Evolutionary conservation across 2,797 vertebrate genomes (phyloP), one percentile per base, ranked within the genome.

Genomic region (Oryzias dopingdopingensis): DNA sequence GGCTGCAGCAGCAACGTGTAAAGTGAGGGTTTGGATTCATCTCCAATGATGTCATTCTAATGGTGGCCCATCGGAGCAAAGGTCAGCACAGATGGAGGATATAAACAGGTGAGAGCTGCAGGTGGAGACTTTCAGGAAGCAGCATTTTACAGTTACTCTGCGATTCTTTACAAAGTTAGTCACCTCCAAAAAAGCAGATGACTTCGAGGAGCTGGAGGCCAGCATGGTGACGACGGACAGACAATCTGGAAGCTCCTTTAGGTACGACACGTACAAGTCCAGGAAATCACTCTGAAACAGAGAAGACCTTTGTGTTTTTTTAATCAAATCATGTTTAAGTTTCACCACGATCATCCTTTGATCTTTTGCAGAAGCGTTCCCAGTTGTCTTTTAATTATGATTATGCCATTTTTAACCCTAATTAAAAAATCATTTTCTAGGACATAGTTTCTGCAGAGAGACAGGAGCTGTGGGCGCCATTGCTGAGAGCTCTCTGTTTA

Each of bases 171-270:
- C 44, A 20, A 40, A 32, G 29, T 32, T 7, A n/a, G 48, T 72
- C 84, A 93, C 92, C 90, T 93, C 90, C 41, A 87, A 70, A 4
- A 90, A 77, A 42, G 82, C 67, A 12, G 73, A 74, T 3, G 84
- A 51, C 49, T 88, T 89, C 47, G 80, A 49, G 32, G 85, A 79
- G 58, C 72, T 84, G 70, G 87, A 77, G 26, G 83, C 56, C 4
- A 91, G 83, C 81, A 94, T 89, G 14, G 92, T 92, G 68, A 98
- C 91, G 59, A 95, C 89, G 0, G 94, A 93, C 70, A 98, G 91
- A 81, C 96, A 98, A 74, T 97, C 96, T 5, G 97, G 97, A 37
- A 99, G 90, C 77, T 98, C 96, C 83, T 94, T 95, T 80, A 99
- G 86, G 81, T 97, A 99, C 22, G 96, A 94, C 67, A 96, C 92